These are phyloP conservation scores for Lepetodrilus schrolli DNA, from an alignment of 2,888 invertebrate species.

Conservation along the genomic window DNA sequence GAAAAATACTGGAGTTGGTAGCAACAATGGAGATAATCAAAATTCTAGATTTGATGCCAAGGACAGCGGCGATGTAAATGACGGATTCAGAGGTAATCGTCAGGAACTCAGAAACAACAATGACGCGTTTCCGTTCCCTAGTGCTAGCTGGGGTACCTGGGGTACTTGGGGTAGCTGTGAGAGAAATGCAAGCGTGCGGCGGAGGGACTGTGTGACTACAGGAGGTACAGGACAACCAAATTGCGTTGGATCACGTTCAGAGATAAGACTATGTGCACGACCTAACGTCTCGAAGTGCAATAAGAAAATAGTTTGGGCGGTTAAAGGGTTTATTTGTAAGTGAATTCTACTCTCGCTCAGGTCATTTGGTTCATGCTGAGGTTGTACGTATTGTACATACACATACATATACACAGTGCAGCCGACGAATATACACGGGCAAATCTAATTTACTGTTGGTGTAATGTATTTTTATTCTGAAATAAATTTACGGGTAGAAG, in stretches of 20 bases:
- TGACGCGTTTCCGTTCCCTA: not conserved
- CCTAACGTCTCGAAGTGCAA: too few relatives aligned
- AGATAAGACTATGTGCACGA: not conserved
- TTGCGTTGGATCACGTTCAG: conserved; percentile 1
- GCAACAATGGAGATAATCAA: not conserved
- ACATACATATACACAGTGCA: too few relatives aligned
- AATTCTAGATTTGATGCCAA: not conserved
- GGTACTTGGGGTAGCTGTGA: not conserved
- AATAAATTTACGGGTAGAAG: too few relatives aligned
- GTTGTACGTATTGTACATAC: too few relatives aligned
- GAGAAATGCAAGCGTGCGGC: not conserved
- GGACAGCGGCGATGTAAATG: not conserved
- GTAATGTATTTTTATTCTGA: too few relatives aligned
- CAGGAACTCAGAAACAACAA: not conserved
- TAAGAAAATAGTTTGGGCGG: too few relatives aligned
- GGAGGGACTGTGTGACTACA: not conserved
- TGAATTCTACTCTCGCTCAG: too few relatives aligned
- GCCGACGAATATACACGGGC: too few relatives aligned
- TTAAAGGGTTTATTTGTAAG: too few relatives aligned
- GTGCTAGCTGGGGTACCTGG: conserved; percentile 8
- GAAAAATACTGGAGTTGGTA: not conserved
- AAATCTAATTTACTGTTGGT: too few relatives aligned
- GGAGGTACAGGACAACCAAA: not conserved
- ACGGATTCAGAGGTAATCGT: not conserved
- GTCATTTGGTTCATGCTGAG: too few relatives aligned